Percentiles rank a stretch among this genome's conserved stretches.
Conservation (phyloP, 2,797 vertebrate genomes). For the Ctenochaetus hawaiiensis region DNA sequence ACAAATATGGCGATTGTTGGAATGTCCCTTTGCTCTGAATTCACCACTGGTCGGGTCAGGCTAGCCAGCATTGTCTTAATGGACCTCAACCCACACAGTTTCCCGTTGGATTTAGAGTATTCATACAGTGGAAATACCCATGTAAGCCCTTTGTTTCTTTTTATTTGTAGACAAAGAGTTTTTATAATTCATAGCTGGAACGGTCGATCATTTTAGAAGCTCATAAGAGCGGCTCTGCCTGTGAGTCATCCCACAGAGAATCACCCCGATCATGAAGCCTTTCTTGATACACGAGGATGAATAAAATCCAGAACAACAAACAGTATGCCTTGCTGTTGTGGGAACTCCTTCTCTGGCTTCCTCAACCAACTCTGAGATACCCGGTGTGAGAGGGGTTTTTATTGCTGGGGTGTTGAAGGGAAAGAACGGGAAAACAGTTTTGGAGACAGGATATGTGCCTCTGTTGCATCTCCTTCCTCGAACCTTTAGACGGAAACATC, state of each 20-base stretch:
- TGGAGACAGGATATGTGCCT: slow-evolving; percentile 81
- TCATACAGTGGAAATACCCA: slow-evolving; percentile 75
- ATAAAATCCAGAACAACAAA: slow-evolving; percentile 65
- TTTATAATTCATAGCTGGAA: slow-evolving; percentile 61
- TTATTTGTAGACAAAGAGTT: slow-evolving; percentile 72
- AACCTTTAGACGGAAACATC: slow-evolving; percentile 86
- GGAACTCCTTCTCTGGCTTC: slow-evolving; percentile 53
- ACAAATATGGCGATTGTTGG: slow-evolving; percentile 76
- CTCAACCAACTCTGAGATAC: slow-evolving; percentile 43
- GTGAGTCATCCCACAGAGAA: slow-evolving; percentile 66
- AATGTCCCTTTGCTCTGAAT: slow-evolving; percentile 70
- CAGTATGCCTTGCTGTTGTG: slow-evolving; percentile 46
- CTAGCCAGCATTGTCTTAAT: slow-evolving; percentile 71
- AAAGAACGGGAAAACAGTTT: slow-evolving; percentile 63
- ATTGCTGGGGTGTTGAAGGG: slow-evolving; percentile 28
- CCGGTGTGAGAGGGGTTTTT: slow-evolving; percentile 24
- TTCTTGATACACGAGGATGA: slow-evolving; percentile 55
- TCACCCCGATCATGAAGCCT: slow-evolving; percentile 49
- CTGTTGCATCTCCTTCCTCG: slow-evolving; percentile 82
- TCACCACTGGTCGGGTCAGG: slow-evolving; percentile 53
- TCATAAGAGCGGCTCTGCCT: slow-evolving; percentile 51
- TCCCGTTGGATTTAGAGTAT: slow-evolving; percentile 67
- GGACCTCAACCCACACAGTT: slow-evolving; percentile 76
- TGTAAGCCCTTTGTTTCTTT: slow-evolving; percentile 70
- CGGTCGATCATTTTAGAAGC: slow-evolving; percentile 43